These are phyloP conservation scores for Pseudochaenichthys georgianus DNA, from an alignment of 2,797 vertebrate species.

Conservation along the genomic window DNA sequence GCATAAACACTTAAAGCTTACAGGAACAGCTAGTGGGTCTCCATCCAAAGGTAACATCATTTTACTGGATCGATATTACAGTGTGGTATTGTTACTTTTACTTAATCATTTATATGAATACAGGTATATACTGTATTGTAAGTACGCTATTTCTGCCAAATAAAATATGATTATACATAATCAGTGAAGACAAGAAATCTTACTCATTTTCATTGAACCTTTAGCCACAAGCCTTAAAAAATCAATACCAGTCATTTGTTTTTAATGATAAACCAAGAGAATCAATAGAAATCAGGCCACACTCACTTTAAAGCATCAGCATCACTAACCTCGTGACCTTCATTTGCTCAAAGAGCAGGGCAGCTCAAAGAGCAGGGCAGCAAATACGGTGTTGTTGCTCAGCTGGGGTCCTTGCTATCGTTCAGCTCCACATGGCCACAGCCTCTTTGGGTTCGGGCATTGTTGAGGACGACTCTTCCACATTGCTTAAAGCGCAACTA, in stretches of 20 bases:
- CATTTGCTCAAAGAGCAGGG: constrained; percentile 1
- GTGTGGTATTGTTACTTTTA: not conserved
- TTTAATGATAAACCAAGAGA: not conserved
- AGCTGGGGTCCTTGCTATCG: not conserved
- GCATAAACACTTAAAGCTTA: not conserved
- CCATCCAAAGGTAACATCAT: not conserved
- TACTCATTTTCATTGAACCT: not conserved
- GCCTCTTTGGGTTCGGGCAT: not conserved
- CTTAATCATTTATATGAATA: not conserved
- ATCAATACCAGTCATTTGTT: not conserved
- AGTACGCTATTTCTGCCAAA: not conserved
- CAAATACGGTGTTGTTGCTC: constrained; percentile 1
- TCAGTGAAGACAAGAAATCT: not conserved
- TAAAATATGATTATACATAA: not conserved
- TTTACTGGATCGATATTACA: not conserved
- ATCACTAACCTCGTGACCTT: constrained; percentile 10
- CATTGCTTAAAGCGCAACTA: constrained; percentile 7
- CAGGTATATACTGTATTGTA: not conserved
- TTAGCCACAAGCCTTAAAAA: not conserved
- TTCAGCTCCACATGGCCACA: constrained; percentile 4
- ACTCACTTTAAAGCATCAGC: not conserved
- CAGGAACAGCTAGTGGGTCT: not conserved
- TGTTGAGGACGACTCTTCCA: not conserved
- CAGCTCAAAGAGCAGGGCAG: too few relatives aligned
- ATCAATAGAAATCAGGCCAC: not conserved